phyloP scores from a whole-genome alignment of 2,113 vertebrate species.

The Elgaria multicarinata region DNA sequence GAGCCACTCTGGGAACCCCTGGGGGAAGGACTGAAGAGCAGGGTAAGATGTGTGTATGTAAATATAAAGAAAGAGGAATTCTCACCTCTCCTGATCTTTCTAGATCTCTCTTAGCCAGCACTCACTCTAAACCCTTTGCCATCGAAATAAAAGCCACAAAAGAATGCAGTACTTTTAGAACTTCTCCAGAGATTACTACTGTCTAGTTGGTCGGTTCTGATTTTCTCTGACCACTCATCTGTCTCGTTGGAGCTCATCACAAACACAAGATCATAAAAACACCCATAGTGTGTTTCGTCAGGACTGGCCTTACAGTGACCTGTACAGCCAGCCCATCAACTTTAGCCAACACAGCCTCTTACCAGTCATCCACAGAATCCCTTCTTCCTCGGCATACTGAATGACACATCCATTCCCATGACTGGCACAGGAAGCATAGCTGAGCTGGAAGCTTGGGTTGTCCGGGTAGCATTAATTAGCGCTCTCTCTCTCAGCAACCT shows the following conservation, averaged over 20 bases:
- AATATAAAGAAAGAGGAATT: not conserved
- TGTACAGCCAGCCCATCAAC: not conserved
- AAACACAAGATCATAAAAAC: not conserved
- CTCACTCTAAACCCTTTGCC: not conserved
- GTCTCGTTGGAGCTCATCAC: not conserved
- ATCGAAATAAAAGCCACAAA: not conserved
- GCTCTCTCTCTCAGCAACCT: too few species aligned
- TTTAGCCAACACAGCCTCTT: not conserved
- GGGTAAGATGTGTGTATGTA: not conserved
- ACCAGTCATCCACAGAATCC: not conserved
- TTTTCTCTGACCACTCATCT: not conserved
- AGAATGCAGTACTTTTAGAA: not conserved
- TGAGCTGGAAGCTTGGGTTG: not conserved
- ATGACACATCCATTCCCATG: slow-evolving; percentile 9
- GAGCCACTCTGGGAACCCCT: not conserved
- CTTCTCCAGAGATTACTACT: not conserved
- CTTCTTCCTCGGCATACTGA: not conserved
- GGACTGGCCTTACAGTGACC: not conserved
- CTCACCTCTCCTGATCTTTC: not conserved
- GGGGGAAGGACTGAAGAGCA: not conserved
- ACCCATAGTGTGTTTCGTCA: not conserved
- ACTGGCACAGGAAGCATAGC: not conserved
- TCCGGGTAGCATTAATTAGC: not conserved
- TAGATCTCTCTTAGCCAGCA: not conserved
- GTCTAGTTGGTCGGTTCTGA: not conserved